phyloP scores from a whole-genome alignment of 2,888 invertebrate species.

The Copidosoma aretas region DNA sequence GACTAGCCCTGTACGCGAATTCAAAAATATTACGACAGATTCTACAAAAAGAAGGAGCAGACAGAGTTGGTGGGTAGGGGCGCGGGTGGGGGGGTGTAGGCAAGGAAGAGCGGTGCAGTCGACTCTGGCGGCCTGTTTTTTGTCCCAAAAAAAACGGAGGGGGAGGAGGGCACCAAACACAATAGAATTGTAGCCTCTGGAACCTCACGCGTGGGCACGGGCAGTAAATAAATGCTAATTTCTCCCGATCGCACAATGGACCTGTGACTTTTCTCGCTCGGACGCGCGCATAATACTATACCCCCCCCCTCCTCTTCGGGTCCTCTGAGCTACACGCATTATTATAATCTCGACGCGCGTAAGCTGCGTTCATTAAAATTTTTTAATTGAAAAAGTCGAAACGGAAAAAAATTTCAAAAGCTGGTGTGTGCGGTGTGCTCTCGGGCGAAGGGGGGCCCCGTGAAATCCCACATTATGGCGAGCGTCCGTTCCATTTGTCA shows the following conservation, averaged over 20 bases:
- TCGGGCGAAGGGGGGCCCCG: constrained; percentile 6
- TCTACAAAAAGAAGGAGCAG: too few species aligned
- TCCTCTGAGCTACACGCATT: background rate
- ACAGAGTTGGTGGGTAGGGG: too few species aligned
- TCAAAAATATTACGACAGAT: too few species aligned
- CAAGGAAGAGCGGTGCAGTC: too few species aligned
- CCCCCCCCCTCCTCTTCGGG: too few species aligned
- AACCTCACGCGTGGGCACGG: background rate
- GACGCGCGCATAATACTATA: too few species aligned
- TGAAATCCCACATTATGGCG: constrained; percentile 34
- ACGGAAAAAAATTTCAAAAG: constrained; percentile 19
- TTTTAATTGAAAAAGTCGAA: constrained; percentile 39
- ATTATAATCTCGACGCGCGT: background rate
- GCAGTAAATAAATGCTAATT: constrained; percentile 40
- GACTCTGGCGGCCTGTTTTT: too few species aligned
- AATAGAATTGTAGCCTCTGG: background rate
- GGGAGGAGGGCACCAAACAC: background rate
- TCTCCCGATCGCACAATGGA: constrained; percentile 13
- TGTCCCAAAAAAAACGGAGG: too few species aligned
- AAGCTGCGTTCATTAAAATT: constrained; percentile 33
- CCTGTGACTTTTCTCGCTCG: constrained; percentile 12
- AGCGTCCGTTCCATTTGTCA: constrained; percentile 35
- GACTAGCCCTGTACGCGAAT: too few species aligned
- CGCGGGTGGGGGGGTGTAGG: too few species aligned
- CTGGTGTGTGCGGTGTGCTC: background rate